phyloP scores from a whole-genome alignment of 2,888 invertebrate genomes.

The Bellardia bayeri region DNA sequence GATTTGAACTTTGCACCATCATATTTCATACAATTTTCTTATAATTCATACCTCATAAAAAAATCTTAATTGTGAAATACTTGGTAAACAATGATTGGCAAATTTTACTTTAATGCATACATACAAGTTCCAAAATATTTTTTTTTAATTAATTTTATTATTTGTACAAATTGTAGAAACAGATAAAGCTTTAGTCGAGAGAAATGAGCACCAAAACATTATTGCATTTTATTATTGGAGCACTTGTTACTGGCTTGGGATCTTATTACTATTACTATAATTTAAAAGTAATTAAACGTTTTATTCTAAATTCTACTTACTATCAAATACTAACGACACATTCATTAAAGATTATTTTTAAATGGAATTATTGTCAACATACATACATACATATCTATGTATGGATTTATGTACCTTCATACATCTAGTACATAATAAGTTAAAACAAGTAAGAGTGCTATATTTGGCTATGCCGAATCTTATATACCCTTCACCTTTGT shows the following conservation, averaged over 20 bases:
- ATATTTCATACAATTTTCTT: conserved; percentile 16
- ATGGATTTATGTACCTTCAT: too few relatives aligned
- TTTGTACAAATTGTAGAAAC: not conserved
- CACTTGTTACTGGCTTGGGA: conserved; percentile 81
- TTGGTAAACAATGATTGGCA: not conserved
- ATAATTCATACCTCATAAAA: not conserved
- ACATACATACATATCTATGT: too few relatives aligned
- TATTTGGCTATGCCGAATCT: too few relatives aligned
- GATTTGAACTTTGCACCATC: conserved; percentile 24
- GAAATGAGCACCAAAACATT: conserved; percentile 74
- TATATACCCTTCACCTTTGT: too few relatives aligned
- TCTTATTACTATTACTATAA: conserved; percentile 80
- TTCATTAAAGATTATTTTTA: not conserved
- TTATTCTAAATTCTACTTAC: conserved; percentile 8
- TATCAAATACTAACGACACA: not conserved
- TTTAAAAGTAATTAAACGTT: conserved; percentile 80
- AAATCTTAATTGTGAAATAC: not conserved
- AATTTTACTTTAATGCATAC: not conserved
- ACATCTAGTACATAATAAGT: too few relatives aligned
- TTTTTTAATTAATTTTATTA: not conserved
- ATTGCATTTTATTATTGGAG: conserved; percentile 80
- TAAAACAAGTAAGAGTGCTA: too few relatives aligned
- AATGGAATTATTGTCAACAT: too few relatives aligned
- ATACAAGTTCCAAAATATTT: not conserved
- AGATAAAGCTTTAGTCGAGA: not conserved